phyloP scores from a whole-genome alignment of 2,113 vertebrate species.

The Hippocampus zosterae region DNA sequence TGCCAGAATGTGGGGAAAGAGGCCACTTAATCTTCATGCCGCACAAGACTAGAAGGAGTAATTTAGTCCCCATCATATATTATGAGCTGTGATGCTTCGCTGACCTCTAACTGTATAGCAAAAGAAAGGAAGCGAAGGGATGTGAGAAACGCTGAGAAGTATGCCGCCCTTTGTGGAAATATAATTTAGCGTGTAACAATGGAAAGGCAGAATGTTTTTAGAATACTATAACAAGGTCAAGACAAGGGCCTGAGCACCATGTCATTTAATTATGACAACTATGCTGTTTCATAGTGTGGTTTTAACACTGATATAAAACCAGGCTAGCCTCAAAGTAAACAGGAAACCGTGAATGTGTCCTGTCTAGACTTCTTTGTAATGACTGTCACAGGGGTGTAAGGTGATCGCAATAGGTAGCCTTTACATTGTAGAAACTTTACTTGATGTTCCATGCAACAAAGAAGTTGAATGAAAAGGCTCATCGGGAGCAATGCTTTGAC shows the following conservation, averaged over 20 bases:
- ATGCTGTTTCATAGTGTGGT: conserved; percentile 24
- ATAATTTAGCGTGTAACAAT: conserved; percentile 11
- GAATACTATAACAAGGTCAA: conserved; percentile 20
- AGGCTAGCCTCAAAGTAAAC: conserved; percentile 28
- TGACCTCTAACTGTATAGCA: conserved; percentile 33
- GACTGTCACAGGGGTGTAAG: conserved; percentile 43
- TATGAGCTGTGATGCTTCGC: conserved; percentile 19
- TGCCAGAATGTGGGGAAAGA: conserved; percentile 44
- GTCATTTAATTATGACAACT: conserved; percentile 34
- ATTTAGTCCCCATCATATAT: conserved; percentile 22
- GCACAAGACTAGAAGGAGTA: conserved; percentile 16
- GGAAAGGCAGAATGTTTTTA: conserved; percentile 7
- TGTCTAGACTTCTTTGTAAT: conserved; percentile 31
- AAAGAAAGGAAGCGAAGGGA: conserved; percentile 31
- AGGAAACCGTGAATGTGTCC: conserved; percentile 30
- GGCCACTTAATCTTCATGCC: conserved; percentile 21
- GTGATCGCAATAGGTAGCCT: conserved; percentile 29
- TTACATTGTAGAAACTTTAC: conserved; percentile 5
- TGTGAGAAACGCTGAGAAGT: conserved; percentile 33
- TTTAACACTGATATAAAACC: conserved; percentile 23
- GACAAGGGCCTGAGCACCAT: conserved; percentile 17
- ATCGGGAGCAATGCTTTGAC: conserved; percentile 1
- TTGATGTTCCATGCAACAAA: conserved; percentile 4
- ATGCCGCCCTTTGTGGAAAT: conserved; percentile 27
- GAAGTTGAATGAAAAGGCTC: conserved; percentile 24